Conservation (phyloP, 1,140 invertebrate genomes). For the Macrotrachela quadricornifera region DNA sequence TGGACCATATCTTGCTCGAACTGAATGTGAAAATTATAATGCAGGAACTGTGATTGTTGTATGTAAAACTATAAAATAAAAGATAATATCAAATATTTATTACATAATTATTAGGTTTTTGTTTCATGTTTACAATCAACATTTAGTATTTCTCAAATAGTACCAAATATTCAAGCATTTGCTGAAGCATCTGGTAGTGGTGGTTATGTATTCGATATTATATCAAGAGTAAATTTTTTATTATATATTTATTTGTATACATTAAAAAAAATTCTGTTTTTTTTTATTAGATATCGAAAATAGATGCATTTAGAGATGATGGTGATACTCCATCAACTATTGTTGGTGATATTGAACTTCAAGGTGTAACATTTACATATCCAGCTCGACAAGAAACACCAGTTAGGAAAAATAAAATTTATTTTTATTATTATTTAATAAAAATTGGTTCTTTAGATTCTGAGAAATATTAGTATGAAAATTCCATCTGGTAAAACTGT, state of each 20-base stretch:
- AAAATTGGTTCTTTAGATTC: not conserved
- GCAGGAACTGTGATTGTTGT: not conserved
- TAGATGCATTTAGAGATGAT: too few relatives aligned
- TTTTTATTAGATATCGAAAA: too few relatives aligned
- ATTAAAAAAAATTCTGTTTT: too few relatives aligned
- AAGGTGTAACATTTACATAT: conserved; percentile 27
- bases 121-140: not conserved
- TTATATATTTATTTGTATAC: too few relatives aligned
- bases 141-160: not conserved
- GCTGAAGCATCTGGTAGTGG: not conserved
- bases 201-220: not conserved
- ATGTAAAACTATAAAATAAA: not conserved
- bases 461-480: conserved; percentile 34
- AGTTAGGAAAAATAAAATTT: conserved; percentile 4
- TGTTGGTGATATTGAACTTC: conserved; percentile 16
- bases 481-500: not conserved
- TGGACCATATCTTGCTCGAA: not conserved
- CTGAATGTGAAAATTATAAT: not conserved
- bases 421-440: too few relatives aligned
- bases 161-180: not conserved
- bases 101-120: too few relatives aligned
- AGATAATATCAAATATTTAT: too few relatives aligned
- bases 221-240: not conserved
- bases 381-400: conserved; percentile 24
- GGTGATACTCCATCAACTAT: too few relatives aligned